Evolutionary conservation across 37 sponge, comb jelly and placozoan genomes (phyloP), one percentile per base, ranked within the genome.

Genomic region (Chondrilla cf. caribensis): DNA sequence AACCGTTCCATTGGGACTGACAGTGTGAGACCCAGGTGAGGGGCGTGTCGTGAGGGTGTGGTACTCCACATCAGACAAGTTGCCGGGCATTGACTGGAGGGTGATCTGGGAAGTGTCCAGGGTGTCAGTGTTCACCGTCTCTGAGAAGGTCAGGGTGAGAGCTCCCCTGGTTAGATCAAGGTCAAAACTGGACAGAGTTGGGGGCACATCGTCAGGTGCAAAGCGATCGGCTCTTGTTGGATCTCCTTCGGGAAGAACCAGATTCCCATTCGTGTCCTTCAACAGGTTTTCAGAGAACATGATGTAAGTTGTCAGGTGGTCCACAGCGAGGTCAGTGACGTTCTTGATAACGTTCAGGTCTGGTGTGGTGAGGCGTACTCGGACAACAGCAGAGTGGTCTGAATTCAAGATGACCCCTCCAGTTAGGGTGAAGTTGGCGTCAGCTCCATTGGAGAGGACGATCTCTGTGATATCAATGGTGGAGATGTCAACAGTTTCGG

Each of bases 331-430:
- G 3, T 59, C 41, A 3, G 86, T 77, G 39, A 79, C 36, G 21
- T 86, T 36, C 76, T 96, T 96, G 58, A 96, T 88, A 0, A 3
- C 79, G 55, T 96, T 96, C 37, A 96, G 81, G 79, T 96, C 97
- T 55, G 85, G 33, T 18, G 60, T 77, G 32, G 84, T 79, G 35
- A 96, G 77, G 14, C 19, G 76, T 29, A 93, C 26, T 2, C n/a
- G 29, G 1, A 89, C 24, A 44, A 83, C 57, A 26, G 79, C 38
- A 4, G 86, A 81, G 86, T 90, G 80, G 29, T 85, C 83, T 31
- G 38, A 75, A 67, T 89, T 87, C 2, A 54, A 7, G 14, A 90
- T 57, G 18, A 75, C 57, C 8, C 87, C 93, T 21, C 91, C 90
- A 43, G 93, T 93, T 17, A 96, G 83, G 26, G 86, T 58, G 76